Conservation (phyloP, 1,140 invertebrate species). For the Schmidtea mediterranea region DNA sequence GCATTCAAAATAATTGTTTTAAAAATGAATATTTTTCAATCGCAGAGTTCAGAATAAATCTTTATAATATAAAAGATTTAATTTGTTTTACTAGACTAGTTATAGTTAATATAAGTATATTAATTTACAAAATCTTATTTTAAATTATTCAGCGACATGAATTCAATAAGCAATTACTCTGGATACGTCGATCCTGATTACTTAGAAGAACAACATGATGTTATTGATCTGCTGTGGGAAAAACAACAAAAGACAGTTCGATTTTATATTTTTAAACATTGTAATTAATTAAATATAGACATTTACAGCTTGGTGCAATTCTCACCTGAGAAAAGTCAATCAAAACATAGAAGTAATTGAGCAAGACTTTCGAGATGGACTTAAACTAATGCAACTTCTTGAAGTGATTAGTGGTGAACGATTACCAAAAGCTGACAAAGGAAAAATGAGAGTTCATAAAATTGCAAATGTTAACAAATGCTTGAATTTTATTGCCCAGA, state of each 20-base stretch:
- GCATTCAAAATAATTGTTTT: too few species aligned
- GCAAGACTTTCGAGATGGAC: slow-evolving; percentile 2
- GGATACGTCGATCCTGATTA: too few species aligned
- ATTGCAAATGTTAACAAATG: slow-evolving; percentile 99
- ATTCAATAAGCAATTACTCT: too few species aligned
- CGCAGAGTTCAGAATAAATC: too few species aligned
- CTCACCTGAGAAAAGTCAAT: slow-evolving; percentile 4
- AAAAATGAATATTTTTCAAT: too few species aligned
- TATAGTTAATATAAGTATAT: too few species aligned
- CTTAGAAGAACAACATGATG: background rate
- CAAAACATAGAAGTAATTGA: slow-evolving; percentile 3
- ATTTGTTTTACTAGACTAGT: too few species aligned
- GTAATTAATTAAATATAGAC: background rate
- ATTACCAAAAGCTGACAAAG: slow-evolving; percentile 80
- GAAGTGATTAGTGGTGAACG: slow-evolving; percentile 49
- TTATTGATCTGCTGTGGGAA: slow-evolving; percentile 2
- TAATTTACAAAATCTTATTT: too few species aligned
- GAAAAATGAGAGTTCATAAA: slow-evolving; percentile 98
- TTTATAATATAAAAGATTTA: too few species aligned
- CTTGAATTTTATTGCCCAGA: slow-evolving; percentile 90
- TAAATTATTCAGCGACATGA: too few species aligned
- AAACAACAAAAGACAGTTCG: slow-evolving; percentile 6
- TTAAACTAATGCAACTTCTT: slow-evolving; percentile 3
- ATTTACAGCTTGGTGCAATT: slow-evolving; percentile 6
- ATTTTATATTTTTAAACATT: background rate